Percentiles rank a stretch among this genome's conserved stretches.
phyloP scores from a whole-genome alignment of 2,113 vertebrate species.

The Recurvirostra avosetta region DNA sequence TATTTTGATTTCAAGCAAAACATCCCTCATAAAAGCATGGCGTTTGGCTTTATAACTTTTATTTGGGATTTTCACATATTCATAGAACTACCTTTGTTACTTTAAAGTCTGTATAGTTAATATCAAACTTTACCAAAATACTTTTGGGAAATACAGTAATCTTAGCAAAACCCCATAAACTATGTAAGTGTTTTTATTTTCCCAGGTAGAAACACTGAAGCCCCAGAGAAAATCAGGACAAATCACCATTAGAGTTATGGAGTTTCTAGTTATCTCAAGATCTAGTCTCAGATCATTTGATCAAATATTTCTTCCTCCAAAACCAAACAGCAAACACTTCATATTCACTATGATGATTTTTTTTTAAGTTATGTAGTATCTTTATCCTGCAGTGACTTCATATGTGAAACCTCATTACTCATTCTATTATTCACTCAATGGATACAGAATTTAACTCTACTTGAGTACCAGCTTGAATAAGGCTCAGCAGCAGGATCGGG shows the following conservation, averaged over 20 bases:
- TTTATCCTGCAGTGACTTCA: background rate
- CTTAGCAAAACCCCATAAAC: background rate
- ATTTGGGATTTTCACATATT: background rate
- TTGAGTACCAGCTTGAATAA: constrained; percentile 14
- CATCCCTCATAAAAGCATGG: background rate
- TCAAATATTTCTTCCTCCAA: background rate
- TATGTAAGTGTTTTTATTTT: background rate
- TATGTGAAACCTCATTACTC: background rate
- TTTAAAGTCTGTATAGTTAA: background rate
- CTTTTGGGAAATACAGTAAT: background rate
- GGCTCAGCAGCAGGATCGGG: constrained; percentile 23
- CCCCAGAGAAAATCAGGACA: background rate
- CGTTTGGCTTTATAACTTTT: background rate
- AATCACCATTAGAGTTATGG: background rate
- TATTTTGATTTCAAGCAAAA: background rate
- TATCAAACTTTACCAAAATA: background rate
- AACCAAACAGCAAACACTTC: background rate
- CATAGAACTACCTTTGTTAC: background rate
- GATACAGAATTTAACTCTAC: constrained; percentile 36
- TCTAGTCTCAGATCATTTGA: background rate
- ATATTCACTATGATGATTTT: background rate
- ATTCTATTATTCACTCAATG: background rate
- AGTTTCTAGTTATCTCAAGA: background rate
- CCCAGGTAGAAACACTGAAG: background rate
- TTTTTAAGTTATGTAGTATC: background rate